A percentile compares a stretch with the other conserved stretches of the same genome.
phyloP scores from a whole-genome alignment of 30 jellyfish, hydroid and myxozoan species.

The Aurelia sp. region DNA sequence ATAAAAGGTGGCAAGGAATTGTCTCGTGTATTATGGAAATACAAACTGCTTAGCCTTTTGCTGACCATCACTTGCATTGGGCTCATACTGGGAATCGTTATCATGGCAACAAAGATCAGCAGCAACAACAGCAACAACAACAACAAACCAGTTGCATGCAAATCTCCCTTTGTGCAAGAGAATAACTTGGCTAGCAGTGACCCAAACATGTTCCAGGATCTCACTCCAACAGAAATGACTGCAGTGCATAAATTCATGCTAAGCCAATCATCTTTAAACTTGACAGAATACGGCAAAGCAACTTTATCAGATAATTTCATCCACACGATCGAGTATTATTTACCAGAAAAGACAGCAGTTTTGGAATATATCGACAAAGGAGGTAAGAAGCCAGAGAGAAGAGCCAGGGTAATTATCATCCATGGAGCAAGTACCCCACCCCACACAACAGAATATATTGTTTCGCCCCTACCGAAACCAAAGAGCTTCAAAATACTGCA shows the following conservation, averaged over 20 bases:
- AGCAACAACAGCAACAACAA: too few relatives aligned
- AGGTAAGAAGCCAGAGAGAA: constrained; percentile 52
- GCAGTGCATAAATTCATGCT: constrained; percentile 13
- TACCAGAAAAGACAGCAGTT: constrained; percentile 57
- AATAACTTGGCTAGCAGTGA: background rate
- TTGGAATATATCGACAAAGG: constrained; percentile 38
- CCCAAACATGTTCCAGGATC: constrained; percentile 57
- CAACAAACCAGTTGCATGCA: background rate
- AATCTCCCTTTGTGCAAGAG: background rate
- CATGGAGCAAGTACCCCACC: constrained; percentile 37
- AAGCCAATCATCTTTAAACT: constrained; percentile 16
- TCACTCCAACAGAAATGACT: constrained; percentile 27
- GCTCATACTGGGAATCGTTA: too few relatives aligned
- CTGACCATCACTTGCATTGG: too few relatives aligned
- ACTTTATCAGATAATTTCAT: constrained; percentile 51
- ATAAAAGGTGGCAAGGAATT: too few relatives aligned
- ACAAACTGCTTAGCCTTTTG: too few relatives aligned
- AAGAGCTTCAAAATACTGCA: background rate
- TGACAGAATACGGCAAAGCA: constrained; percentile 52
- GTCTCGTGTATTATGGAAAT: too few relatives aligned
- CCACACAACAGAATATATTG: constrained; percentile 49
- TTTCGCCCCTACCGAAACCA: constrained; percentile 59
- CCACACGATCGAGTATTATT: constrained; percentile 42
- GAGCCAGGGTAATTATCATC: constrained; percentile 59
- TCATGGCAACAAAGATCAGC: too few relatives aligned